Evolutionary conservation across 1,140 invertebrate species (phyloP), one percentile per base, ranked within the genome.

Genomic region (Lepidurus couesii): DNA sequence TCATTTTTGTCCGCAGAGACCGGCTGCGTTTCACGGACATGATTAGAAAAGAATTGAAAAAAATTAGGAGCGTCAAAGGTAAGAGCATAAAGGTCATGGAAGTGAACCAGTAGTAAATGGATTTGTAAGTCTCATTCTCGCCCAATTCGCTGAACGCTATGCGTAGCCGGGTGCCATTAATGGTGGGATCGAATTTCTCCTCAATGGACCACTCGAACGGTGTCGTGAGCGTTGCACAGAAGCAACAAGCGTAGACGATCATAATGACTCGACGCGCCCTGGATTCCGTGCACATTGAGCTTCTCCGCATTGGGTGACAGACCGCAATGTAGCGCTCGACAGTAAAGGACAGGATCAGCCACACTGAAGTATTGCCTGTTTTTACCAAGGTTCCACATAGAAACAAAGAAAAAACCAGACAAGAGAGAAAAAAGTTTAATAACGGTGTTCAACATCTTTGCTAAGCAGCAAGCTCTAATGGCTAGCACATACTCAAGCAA

Each of bases 311-410:
- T 26, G 92, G 92, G 86, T 92, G 89, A 80, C 91, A 90, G 7
- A 93, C 91, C 42, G 90, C 91, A 76, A 93, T 90, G 86, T 92
- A 93, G 73, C 92, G 85, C 84, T 93, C 92, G 77, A 93, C 87
- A 4, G 92, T 93, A 83, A 93, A 93, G 43, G 90, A 90, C 5
- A 92, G 91, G 42, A 91, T 92, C 75, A 93, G 84, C 91, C 92
- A 93, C 45, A 92, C 90, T 26, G 90, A 92, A 44, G 90, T 90
- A 84, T 90, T 91, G 81, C 89, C 90, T 90, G 83, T 21, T 65
- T 65, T 65, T 16, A 47, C 10, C 45, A 16, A 47, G 16, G 13
- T 34, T 4, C 34, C 34, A 34, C 34, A 34, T 34, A 34, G 34
- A 34, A 34, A 34, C 34, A 34, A 34, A 34, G 34, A 34, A 34